These are phyloP conservation scores for Caloenas nicobarica DNA, from an alignment of 2,113 vertebrate species.

Conservation along the genomic window DNA sequence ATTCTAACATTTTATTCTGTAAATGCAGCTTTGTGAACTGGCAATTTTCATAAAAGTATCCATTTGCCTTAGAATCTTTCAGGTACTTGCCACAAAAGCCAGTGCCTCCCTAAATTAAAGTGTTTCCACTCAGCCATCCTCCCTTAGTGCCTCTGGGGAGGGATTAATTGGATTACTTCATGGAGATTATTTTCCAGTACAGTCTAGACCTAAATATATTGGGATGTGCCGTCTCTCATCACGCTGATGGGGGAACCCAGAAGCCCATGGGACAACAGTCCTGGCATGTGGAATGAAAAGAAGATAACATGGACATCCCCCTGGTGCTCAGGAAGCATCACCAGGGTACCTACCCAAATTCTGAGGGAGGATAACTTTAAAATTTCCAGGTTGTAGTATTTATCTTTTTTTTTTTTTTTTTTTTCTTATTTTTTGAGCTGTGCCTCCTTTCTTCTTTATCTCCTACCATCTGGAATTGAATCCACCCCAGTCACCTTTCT, in stretches of 20 bases:
- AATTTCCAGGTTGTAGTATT: background rate
- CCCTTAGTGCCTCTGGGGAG: background rate
- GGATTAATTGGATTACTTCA: background rate
- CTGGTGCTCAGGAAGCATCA: background rate
- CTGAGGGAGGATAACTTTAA: fast-evolving
- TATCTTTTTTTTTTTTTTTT: no score
- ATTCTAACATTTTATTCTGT: background rate
- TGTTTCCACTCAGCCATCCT: background rate
- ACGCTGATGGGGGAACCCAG: background rate
- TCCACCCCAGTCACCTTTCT: background rate
- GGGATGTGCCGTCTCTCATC: background rate
- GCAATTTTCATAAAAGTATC: background rate
- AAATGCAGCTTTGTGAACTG: background rate
- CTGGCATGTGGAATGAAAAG: fast-evolving
- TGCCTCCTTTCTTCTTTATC: background rate
- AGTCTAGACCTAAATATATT: background rate
- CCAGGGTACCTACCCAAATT: background rate
- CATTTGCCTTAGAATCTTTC: background rate
- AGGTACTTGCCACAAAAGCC: background rate
- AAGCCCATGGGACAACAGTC: fast-evolving
- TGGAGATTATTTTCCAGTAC: background rate
- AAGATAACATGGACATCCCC: fast-evolving
- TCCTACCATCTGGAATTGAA: background rate
- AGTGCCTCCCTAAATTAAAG: background rate
- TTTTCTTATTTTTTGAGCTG: background rate